Conservation (phyloP, 2,113 vertebrate genomes). For the Paedocypris sp. region DNA sequence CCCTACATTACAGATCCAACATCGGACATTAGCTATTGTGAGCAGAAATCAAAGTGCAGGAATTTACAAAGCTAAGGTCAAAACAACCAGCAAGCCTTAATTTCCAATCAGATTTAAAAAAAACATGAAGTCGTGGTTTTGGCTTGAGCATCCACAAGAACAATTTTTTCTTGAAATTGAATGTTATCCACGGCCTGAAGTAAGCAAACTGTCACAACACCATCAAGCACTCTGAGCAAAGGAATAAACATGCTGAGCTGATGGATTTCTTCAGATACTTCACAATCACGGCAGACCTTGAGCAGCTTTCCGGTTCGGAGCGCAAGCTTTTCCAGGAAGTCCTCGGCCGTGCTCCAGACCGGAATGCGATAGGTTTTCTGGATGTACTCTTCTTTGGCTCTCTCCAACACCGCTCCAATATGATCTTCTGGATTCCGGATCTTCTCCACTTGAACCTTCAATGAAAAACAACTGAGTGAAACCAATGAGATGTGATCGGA, state of each 20-base stretch:
- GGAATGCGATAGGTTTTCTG: slow-evolving; percentile 89
- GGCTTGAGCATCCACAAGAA: background rate
- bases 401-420: slow-evolving; percentile 77
- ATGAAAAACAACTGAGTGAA: background rate
- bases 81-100: background rate
- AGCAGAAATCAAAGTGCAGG: too few species aligned
- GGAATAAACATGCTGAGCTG: slow-evolving; percentile 17
- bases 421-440: slow-evolving; percentile 90
- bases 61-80: too few species aligned
- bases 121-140: slow-evolving; percentile 4
- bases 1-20: slow-evolving; percentile 60
- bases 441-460: slow-evolving; percentile 96
- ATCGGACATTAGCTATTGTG: background rate
- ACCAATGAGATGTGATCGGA: background rate
- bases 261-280: slow-evolving; percentile 11
- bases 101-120: background rate
- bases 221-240: background rate
- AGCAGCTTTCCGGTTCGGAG: slow-evolving; percentile 82
- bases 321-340: slow-evolving; percentile 92
- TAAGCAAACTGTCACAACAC: slow-evolving; percentile 7
- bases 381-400: slow-evolving; percentile 90
- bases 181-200: background rate
- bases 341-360: slow-evolving; percentile 73
- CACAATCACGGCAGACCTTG: slow-evolving; percentile 64
- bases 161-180: background rate